phyloP scores from a whole-genome alignment of 2,888 invertebrate species.

The Drosophila melanosoma region DNA sequence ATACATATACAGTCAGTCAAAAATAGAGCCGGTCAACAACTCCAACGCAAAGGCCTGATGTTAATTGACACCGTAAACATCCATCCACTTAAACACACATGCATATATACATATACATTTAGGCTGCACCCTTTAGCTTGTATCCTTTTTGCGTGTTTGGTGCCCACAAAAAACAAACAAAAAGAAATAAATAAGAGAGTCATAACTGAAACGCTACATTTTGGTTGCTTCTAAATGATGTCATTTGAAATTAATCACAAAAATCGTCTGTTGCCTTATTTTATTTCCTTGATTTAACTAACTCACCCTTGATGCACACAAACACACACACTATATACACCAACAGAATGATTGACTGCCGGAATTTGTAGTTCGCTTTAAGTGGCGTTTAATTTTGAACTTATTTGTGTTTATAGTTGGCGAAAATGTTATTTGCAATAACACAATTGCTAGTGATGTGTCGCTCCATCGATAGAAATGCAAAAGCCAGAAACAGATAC shows the following conservation, averaged over 20 bases:
- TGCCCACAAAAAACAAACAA: constrained; percentile 64
- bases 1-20: constrained; percentile 44
- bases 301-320: constrained; percentile 29
- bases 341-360: neutral
- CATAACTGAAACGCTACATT: constrained; percentile 48
- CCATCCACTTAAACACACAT: constrained; percentile 14
- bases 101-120: neutral
- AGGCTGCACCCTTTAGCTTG: constrained; percentile 31
- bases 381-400: constrained; percentile 4
- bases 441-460: constrained; percentile 49
- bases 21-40: constrained; percentile 65
- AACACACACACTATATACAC: neutral
- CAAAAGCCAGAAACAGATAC: neutral
- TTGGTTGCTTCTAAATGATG: constrained; percentile 64
- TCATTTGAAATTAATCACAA: constrained; percentile 67
- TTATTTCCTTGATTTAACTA: constrained; percentile 20
- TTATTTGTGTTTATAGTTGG: constrained; percentile 30
- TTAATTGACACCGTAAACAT: constrained; percentile 30
- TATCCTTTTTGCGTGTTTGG: constrained; percentile 66
- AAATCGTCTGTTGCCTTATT: constrained; percentile 21
- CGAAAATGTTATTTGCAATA: constrained; percentile 46
- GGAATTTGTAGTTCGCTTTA: constrained; percentile 1
- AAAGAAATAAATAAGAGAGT: constrained; percentile 59
- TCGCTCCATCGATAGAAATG: neutral
- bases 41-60: constrained; percentile 19